Evolutionary conservation across 2,113 vertebrate genomes (phyloP).

Genomic region (Ahaetulla prasina): DNA sequence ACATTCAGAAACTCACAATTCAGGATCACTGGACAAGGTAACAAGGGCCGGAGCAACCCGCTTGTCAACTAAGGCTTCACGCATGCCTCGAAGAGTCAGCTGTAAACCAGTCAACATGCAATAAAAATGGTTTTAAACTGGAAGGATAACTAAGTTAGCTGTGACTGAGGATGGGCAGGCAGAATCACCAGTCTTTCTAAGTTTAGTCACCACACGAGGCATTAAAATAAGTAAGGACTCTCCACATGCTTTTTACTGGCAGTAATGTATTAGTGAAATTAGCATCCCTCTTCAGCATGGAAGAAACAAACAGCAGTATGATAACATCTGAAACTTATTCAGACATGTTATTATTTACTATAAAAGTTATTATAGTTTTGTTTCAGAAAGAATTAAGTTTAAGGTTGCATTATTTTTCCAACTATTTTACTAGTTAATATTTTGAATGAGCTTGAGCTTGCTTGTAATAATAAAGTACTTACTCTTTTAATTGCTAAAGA

Average conservation of each 20-base stretch:
- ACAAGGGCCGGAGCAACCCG: constrained; percentile 98
- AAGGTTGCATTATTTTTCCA: constrained; percentile 1
- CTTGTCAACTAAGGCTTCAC: constrained; percentile 99
- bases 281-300: constrained; percentile 69
- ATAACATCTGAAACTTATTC: background rate
- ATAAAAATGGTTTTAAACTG: constrained; percentile 82
- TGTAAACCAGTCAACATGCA: constrained; percentile 96
- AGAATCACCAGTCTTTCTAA: constrained; percentile 66
- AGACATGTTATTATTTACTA: background rate
- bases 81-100: constrained; percentile 99
- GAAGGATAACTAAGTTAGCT: constrained; percentile 71
- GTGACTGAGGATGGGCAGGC: constrained; percentile 78
- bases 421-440: constrained; percentile 7
- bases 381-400: constrained; percentile 10
- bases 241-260: constrained; percentile 67
- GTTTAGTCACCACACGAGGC: constrained; percentile 66
- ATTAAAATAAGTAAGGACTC: constrained; percentile 64
- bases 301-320: constrained; percentile 72
- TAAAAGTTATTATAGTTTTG: background rate
- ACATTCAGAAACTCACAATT: constrained; percentile 98
- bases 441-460: background rate
- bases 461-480: background rate
- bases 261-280: constrained; percentile 69
- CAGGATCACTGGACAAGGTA: constrained; percentile 99
- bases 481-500: background rate